Percentiles rank a stretch among this genome's conserved stretches.
phyloP scores from a whole-genome alignment of 2,888 invertebrate genomes.

The Dryobota labecula region DNA sequence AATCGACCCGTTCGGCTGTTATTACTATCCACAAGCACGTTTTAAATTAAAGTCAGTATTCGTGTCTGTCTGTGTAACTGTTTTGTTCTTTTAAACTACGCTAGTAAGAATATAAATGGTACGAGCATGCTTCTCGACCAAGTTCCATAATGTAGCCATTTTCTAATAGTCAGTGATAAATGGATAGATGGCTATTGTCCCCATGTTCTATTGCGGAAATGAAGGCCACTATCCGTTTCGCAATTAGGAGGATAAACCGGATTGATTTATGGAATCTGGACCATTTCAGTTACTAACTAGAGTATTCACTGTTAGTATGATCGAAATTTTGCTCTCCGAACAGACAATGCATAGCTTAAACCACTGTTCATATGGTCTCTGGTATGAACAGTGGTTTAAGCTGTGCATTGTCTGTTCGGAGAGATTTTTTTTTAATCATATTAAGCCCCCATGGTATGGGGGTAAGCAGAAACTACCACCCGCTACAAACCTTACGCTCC shows the following conservation, averaged over 20 bases:
- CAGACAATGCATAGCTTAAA: background rate
- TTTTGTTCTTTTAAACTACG: too few species aligned
- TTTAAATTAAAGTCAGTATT: too few species aligned
- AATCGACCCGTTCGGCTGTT: too few species aligned
- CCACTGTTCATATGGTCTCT: background rate
- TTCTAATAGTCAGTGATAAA: slow-evolving; percentile 43
- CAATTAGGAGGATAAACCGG: slow-evolving; percentile 28
- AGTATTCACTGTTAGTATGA: background rate
- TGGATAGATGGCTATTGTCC: slow-evolving; percentile 29
- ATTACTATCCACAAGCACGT: too few species aligned
- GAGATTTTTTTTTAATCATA: too few species aligned
- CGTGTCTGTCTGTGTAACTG: background rate
- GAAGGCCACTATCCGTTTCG: slow-evolving; percentile 20
- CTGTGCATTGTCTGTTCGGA: background rate
- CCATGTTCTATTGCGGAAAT: slow-evolving; percentile 36
- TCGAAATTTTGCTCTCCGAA: background rate
- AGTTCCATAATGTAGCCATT: slow-evolving; percentile 7
- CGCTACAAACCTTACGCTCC: too few species aligned
- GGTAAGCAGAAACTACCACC: too few species aligned
- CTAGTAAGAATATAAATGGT: background rate
- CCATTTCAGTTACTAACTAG: slow-evolving; percentile 10
- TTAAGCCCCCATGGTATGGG: too few species aligned
- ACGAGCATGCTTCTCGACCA: background rate
- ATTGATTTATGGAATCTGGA: slow-evolving; percentile 43
- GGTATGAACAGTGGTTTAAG: too few species aligned